These are phyloP conservation scores for Pipra filicauda DNA, from an alignment of 2,113 vertebrate genomes.

Conservation along the genomic window DNA sequence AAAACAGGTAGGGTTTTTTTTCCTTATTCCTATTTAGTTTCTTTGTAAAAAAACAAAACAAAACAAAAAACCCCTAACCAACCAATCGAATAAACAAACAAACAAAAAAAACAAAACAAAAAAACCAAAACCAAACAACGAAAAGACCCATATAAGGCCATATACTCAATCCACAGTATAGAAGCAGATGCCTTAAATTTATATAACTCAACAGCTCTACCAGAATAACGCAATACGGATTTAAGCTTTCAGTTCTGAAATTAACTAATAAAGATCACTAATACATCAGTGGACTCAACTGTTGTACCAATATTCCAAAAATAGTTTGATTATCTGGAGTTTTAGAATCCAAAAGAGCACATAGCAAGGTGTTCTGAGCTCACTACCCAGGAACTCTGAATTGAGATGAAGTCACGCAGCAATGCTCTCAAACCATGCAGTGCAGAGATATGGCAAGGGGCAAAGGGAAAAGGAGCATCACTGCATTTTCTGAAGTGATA, in stretches of 20 bases:
- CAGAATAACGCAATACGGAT: neutral
- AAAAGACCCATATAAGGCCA: neutral
- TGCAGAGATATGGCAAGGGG: neutral
- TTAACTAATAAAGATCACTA: neutral
- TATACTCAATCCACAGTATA: neutral
- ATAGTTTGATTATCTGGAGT: neutral
- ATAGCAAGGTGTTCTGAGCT: neutral
- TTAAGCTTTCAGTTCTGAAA: neutral
- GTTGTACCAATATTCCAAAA: neutral
- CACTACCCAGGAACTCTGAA: neutral
- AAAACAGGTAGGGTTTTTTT: neutral
- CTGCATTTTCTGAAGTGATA: neutral
- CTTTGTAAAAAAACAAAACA: neutral
- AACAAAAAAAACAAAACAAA: neutral
- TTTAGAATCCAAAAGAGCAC: neutral
- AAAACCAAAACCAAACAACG: fast-evolving
- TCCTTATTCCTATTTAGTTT: neutral
- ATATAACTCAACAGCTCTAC: neutral
- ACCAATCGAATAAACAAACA: no score
- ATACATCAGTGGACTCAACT: neutral
- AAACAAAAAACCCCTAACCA: no score
- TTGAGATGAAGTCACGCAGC: neutral
- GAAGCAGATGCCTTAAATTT: neutral
- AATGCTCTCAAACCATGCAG: neutral
- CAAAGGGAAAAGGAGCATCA: neutral